Base-by-base conservation (phyloP, 2,797 vertebrate species). In the Acropternis orthonyx region DNA sequence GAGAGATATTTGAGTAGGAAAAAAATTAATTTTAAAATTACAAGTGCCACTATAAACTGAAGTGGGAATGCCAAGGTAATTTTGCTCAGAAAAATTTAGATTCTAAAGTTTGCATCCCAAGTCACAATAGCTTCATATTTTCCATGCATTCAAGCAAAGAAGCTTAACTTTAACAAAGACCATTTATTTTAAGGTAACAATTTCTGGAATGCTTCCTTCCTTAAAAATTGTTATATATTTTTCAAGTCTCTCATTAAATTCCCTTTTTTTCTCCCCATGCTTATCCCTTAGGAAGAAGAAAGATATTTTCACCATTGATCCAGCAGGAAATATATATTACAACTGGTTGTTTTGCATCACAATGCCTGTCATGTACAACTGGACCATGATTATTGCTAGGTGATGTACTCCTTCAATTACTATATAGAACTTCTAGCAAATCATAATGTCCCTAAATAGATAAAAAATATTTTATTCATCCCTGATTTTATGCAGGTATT, bases 301-400 rank as follows among this genome's bases (percentile, higher is more conserved):
- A 96, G 98, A 99, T 88, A 97, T 99, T 82, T 81, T 85, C 26
- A 97, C 98, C 55, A 97, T 99, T 36, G 99, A 99, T 73, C 99
- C 99, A 22, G 98, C 99, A 6, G 98, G 98, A 67, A 99, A 99
- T 96, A 97, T 44, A 3, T 99, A 99, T 97, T 99, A 99, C 96
- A 97, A 99, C 92, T 99, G 99, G 99, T 97, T 99, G 48, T 96
- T 98, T 24, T 89, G 99, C 62, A 99, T 99, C 97, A 99, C 99
- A 16, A 93, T 99, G 77, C 99, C 99, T 27, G 99, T 99, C 83
- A 99, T 99, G 99, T 99, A 99, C 97, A 99, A 99, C 98, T 99
- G 99, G 99, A 99, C 98, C 37, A 97, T 99, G 97, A 97, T 99
- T 89, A 99, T 99, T 32, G 99, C 99, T 95, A 98, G 99, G 99